Conservation (phyloP, 2,113 vertebrate genomes). For the Ochotona princeps region DNA sequence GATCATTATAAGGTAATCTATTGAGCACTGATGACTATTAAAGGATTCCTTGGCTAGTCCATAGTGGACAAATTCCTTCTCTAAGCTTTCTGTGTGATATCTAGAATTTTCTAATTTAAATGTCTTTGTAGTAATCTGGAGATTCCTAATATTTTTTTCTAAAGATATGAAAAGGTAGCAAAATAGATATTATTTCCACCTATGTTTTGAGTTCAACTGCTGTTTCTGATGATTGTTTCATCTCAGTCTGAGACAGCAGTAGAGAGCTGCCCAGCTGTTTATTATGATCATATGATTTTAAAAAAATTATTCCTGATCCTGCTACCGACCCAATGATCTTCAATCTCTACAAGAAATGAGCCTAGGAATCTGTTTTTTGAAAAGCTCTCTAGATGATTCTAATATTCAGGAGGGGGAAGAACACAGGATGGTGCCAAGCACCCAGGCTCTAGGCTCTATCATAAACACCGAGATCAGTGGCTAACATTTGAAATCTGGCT, state of each 20-base stretch:
- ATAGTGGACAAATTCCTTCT: background rate
- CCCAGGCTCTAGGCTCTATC: background rate
- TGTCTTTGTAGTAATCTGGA: constrained; percentile 32
- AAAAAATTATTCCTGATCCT: background rate
- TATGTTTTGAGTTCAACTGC: constrained; percentile 14
- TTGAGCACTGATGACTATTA: background rate
- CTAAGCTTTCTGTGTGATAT: background rate
- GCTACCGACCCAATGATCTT: background rate
- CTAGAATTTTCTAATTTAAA: background rate
- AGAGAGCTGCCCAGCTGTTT: background rate
- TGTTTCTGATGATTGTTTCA: constrained; percentile 50
- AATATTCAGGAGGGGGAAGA: background rate
- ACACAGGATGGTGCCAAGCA: background rate
- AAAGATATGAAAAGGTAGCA: background rate
- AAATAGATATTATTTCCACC: constrained; percentile 52
- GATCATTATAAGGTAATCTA: background rate
- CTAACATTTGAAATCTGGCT: background rate
- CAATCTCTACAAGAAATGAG: background rate
- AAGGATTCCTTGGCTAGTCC: background rate
- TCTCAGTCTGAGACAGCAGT: background rate
- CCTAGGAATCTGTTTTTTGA: background rate
- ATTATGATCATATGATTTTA: background rate
- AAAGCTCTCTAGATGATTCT: background rate
- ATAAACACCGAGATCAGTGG: background rate
- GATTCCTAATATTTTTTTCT: constrained; percentile 27